These are phyloP conservation scores for Potorous gilbertii DNA, from an alignment of 2,797 vertebrate genomes.

Conservation along the genomic window DNA sequence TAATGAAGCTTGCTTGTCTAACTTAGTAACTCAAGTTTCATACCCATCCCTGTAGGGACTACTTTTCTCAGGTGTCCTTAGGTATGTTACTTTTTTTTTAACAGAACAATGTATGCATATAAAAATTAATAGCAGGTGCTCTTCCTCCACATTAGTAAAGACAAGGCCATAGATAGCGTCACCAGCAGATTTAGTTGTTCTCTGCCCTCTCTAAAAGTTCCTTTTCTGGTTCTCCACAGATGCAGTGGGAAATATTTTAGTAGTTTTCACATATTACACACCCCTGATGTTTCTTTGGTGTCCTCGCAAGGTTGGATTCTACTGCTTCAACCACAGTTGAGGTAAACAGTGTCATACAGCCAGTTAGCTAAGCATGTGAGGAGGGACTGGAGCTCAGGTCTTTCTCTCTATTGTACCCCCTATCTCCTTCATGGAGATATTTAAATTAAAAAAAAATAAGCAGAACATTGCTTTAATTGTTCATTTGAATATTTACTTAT, in stretches of 20 bases:
- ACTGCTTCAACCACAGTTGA: too few species aligned
- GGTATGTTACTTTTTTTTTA: not conserved
- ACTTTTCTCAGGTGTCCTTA: not conserved
- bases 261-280: not conserved
- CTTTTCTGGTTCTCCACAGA: not conserved
- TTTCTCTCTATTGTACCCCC: too few species aligned
- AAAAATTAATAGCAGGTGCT: not conserved
- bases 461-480: too few species aligned
- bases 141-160: not conserved
- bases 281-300: not conserved
- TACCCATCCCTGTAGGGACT: not conserved
- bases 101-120: not conserved
- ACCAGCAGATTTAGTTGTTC: constrained; percentile 44
- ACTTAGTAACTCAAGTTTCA: not conserved
- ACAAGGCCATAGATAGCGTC: not conserved
- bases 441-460: too few species aligned
- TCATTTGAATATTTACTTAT: too few species aligned
- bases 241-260: not conserved
- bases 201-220: constrained; percentile 1
- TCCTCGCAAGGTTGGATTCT: too few species aligned
- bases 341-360: too few species aligned
- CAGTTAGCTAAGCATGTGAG: too few species aligned
- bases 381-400: too few species aligned
- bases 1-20: not conserved
- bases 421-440: too few species aligned